Evolutionary conservation across 2,113 vertebrate genomes (phyloP).

Genomic region (Salvator merianae): DNA sequence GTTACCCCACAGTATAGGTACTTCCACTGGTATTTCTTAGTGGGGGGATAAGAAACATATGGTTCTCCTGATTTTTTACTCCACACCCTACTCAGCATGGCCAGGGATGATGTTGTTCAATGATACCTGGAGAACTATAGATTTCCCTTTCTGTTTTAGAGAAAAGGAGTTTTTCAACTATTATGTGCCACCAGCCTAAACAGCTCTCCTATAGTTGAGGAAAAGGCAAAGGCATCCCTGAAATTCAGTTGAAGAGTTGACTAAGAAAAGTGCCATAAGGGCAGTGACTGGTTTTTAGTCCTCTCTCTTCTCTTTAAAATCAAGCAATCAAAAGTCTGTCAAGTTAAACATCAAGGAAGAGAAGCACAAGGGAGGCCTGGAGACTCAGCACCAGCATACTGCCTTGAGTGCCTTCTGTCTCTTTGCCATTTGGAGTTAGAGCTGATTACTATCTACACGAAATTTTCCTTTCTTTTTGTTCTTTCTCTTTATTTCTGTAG

Average conservation of each 20-base stretch:
- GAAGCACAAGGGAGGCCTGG: constrained; percentile 18
- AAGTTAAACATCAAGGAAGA: constrained; percentile 48
- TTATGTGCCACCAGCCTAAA: too few species aligned
- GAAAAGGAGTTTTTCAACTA: too few species aligned
- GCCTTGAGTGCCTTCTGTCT: constrained; percentile 45
- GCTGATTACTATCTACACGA: constrained; percentile 24
- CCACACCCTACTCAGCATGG: too few species aligned
- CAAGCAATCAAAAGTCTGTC: accelerated
- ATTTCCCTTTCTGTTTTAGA: too few species aligned
- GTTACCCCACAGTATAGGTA: too few species aligned
- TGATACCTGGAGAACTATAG: too few species aligned
- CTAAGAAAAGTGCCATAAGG: constrained; percentile 36
- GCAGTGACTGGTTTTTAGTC: constrained; percentile 37
- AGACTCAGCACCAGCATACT: constrained; percentile 3
- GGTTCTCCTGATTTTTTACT: too few species aligned
- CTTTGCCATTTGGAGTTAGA: constrained; percentile 32
- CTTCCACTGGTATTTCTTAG: too few species aligned
- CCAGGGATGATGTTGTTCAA: too few species aligned
- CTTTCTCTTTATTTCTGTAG: background rate
- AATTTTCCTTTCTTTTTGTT: constrained; percentile 8
- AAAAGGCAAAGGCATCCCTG: background rate
- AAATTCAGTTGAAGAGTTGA: constrained; percentile 6
- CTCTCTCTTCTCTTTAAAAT: constrained; percentile 23
- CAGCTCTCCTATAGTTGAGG: too few species aligned
- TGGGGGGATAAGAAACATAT: too few species aligned